Conservation (phyloP, 2,113 vertebrate genomes). For the Rhabdomys dilectus region DNA sequence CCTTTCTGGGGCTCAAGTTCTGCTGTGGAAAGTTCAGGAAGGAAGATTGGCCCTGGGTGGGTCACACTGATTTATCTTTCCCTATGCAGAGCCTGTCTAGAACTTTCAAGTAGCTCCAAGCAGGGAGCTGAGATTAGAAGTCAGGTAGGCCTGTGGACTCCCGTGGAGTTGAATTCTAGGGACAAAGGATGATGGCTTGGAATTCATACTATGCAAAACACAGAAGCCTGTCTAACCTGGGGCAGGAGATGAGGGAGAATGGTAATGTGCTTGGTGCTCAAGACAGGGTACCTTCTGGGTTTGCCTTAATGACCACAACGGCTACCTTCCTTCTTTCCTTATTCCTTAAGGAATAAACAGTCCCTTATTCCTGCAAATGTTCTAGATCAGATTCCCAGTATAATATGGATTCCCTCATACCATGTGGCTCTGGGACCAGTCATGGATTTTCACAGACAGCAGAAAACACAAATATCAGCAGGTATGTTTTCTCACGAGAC, state of each 20-base stretch:
- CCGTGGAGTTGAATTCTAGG: neutral
- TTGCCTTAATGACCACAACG: neutral
- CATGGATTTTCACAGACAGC: neutral
- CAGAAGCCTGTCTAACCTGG: neutral
- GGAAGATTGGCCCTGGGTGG: neutral
- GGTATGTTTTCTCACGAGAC: neutral
- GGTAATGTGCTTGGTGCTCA: neutral
- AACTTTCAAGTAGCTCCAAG: constrained; percentile 18
- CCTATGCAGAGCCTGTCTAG: neutral
- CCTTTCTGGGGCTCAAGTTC: neutral
- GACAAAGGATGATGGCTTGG: neutral
- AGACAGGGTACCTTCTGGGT: neutral
- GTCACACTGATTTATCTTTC: neutral
- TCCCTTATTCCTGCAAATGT: neutral
- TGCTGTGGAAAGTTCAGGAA: neutral
- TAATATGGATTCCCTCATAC: neutral
- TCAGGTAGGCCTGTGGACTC: neutral
- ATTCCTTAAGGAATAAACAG: neutral
- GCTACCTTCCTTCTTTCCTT: neutral
- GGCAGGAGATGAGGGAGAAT: neutral
- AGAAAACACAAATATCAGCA: neutral
- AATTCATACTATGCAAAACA: neutral
- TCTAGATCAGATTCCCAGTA: neutral
- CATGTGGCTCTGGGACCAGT: constrained; percentile 14
- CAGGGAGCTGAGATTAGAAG: neutral